Base-by-base conservation (phyloP, 2,888 invertebrate genomes). In the Leucoma salicis region DNA sequence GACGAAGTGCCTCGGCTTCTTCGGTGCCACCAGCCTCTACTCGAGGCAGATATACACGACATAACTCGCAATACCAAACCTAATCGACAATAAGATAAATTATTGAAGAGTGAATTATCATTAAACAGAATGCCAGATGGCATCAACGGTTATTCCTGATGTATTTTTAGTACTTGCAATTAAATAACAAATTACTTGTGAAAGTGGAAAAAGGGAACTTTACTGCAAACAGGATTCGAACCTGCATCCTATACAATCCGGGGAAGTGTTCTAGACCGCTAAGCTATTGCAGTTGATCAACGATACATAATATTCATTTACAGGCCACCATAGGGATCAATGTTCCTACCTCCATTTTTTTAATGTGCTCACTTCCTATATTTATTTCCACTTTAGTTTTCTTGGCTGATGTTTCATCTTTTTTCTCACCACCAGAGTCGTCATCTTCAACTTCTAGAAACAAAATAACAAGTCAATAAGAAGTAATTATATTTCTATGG, bases 281-380 rank as follows among this genome's bases (percentile, higher is more conserved):
- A n/a, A n/a, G n/a, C n/a, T n/a, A n/a, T n/a, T n/a, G n/a, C n/a
- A n/a, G n/a, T n/a, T n/a, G n/a, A n/a, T n/a, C n/a, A n/a, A n/a
- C n/a, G n/a, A n/a, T n/a, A n/a, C n/a, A n/a, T n/a, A n/a, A n/a
- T n/a, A n/a, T n/a, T n/a, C n/a, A n/a, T n/a, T n/a, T n/a, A n/a
- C n/a, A n/a, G n/a, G n/a, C n/a, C n/a, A n/a, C n/a, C n/a, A n/a
- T n/a, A n/a, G n/a, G n/a, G n/a, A n/a, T n/a, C n/a, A n/a, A n/a
- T n/a, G n/a, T n/a, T n/a, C 28, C 21, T 70, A 95, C 95, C 78
- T 95, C 94, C 38, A 95, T 91, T 66, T 94, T 93, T 66, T 94
- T 94, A 33, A 96, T 93, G 64, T 93, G 94, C 57, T 96, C 95
- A 38, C 92, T 91, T 8, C 96, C 95, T 41, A 95, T 93, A 57